Evolutionary conservation across 2,113 vertebrate genomes (phyloP).

Genomic region (Loxodonta africana): DNA sequence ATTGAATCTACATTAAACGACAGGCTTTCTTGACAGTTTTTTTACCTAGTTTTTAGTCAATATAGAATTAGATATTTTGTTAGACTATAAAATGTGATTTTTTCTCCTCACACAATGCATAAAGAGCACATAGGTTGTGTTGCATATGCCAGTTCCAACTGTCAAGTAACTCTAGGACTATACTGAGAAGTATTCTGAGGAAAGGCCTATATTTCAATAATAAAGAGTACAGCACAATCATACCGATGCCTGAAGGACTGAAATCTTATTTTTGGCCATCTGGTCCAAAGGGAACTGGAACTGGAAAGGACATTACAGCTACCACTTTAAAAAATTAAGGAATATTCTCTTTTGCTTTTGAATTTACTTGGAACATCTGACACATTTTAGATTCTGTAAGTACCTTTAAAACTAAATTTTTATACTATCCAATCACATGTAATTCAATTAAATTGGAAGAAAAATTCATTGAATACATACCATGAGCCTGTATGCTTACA

Average conservation of each 20-base stretch:
- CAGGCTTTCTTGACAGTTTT: background rate
- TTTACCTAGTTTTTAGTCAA: background rate
- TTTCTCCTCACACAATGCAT: background rate
- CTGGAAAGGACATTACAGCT: background rate
- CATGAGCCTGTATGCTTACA: background rate
- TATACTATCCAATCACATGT: background rate
- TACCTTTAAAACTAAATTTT: constrained; percentile 36
- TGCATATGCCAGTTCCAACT: background rate
- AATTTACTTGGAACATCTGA: constrained; percentile 29
- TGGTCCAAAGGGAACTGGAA: background rate
- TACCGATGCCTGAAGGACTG: background rate
- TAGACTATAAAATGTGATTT: background rate
- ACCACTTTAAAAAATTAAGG: background rate
- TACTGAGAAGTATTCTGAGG: background rate
- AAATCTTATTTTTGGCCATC: background rate
- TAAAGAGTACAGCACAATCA: background rate
- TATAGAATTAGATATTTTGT: background rate
- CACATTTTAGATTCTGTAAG: constrained; percentile 1
- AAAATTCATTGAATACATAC: background rate
- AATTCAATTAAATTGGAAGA: background rate
- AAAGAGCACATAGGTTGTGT: background rate
- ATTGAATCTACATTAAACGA: background rate
- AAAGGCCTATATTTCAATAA: background rate
- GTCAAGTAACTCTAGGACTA: background rate
- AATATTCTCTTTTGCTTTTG: background rate